Base-by-base conservation (phyloP, 1,140 invertebrate species). In the Augochlora pura region DNA sequence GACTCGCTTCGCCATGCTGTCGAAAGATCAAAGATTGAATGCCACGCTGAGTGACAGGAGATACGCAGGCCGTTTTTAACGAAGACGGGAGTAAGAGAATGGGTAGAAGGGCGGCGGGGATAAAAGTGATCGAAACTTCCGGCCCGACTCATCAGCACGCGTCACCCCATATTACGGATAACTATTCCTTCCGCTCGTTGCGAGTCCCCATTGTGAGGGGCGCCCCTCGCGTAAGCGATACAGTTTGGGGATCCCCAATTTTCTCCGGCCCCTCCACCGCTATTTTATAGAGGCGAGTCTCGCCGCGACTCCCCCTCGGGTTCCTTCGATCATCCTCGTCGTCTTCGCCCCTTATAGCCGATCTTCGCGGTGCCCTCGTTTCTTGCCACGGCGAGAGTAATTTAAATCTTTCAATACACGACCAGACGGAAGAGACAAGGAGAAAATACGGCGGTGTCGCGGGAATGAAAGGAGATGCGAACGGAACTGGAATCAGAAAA, bases 181-280 rank as follows among this genome's bases (percentile, higher is more conserved):
- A 91, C 91, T 90, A 88, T 89, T 88, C 90, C 90, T 91, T 91
- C 90, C 90, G 88, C 88, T 89, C 85, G 86, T 87, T 84, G 86
- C 82, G 83, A 86, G 80, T 64, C 81, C 66, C 87, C 66, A 91
- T 90, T 90, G 90, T 85, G 80, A 83, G 42, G 81, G 84, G 81
- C 70, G 81, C 81, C 87, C 84, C 80, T 88, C 75, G 69, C 73
- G 90, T 89, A 90, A 91, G 87, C 85, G 91, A 91, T 91, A 91
- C 87, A 90, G 87, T 84, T 86, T 78, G 49, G 68, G 74, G 73
- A 80, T 79, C 73, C 77, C 76, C 77, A 68, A 64, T 82, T 66
- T 65, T 65, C 42, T 54, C 8, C 38, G 14, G 38, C 68, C 72
- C 63, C 60, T 21, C 59, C 62, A 42, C 67, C 27, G 23, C 64